phyloP scores from a whole-genome alignment of 2,113 vertebrate genomes.

The Rhea americana region DNA sequence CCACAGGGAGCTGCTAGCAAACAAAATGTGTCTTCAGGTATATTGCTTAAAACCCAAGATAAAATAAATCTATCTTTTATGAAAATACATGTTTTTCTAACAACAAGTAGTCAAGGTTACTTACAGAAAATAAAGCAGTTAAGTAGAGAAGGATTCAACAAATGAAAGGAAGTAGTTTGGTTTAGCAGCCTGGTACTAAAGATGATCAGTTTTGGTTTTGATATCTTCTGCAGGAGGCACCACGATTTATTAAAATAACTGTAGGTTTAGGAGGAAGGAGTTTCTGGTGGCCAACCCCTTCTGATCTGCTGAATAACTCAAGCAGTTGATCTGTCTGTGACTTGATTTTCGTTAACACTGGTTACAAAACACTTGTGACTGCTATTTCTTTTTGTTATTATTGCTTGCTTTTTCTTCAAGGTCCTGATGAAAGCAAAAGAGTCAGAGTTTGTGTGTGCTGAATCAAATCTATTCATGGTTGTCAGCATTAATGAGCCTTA shows the following conservation, averaged over 20 bases:
- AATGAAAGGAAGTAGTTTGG: background rate
- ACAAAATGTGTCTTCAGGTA: background rate
- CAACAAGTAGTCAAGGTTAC: too few relatives aligned
- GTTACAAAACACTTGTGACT: background rate
- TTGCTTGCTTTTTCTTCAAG: background rate
- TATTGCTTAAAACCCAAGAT: background rate
- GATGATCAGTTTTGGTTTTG: background rate
- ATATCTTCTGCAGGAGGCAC: background rate
- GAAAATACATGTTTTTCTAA: background rate
- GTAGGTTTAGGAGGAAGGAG: background rate
- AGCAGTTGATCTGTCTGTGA: too few relatives aligned
- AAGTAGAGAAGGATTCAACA: background rate
- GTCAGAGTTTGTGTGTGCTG: accelerated
- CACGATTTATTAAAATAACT: accelerated
- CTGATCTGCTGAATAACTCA: background rate
- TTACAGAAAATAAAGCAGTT: background rate
- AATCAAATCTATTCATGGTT: background rate
- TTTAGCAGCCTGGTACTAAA: background rate
- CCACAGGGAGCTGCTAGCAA: background rate
- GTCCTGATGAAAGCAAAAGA: background rate
- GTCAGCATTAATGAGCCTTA: background rate
- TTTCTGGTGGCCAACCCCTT: accelerated
- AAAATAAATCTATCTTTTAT: background rate
- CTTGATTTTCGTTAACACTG: background rate
- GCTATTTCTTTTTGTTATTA: background rate